Conservation (phyloP, 2,113 vertebrate species). For the Chloropsis cyanopogon region DNA sequence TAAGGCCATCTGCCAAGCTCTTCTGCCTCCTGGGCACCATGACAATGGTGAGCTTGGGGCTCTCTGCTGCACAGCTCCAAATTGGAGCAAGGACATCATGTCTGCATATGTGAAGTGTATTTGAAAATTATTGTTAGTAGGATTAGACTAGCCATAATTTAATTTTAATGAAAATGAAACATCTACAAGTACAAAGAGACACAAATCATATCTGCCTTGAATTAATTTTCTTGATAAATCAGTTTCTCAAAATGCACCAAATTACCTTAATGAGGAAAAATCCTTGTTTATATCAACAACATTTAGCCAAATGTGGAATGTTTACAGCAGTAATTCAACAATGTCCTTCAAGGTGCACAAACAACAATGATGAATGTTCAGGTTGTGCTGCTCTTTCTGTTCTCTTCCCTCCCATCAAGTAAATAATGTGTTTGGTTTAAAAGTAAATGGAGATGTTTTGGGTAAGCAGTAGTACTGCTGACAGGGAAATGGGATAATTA, state of each 20-base stretch:
- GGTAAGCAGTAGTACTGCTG: background rate
- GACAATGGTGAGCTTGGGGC: background rate
- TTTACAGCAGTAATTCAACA: slow-evolving; percentile 59
- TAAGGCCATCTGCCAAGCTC: background rate
- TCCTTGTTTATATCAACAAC: slow-evolving; percentile 60
- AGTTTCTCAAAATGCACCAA: slow-evolving; percentile 10
- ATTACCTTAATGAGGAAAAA: slow-evolving; percentile 59
- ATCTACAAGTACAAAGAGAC: slow-evolving; percentile 18
- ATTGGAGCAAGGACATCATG: background rate
- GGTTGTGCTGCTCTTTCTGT: slow-evolving; percentile 26
- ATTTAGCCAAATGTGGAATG: slow-evolving; percentile 58
- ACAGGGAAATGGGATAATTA: slow-evolving; percentile 41
- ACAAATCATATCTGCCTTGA: slow-evolving; percentile 49
- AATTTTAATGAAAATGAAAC: slow-evolving; percentile 37
- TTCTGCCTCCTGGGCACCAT: background rate
- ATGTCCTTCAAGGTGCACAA: slow-evolving; percentile 59
- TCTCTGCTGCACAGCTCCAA: background rate
- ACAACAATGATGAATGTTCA: slow-evolving; percentile 51
- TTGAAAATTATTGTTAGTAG: background rate
- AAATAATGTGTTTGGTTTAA: slow-evolving; percentile 34
- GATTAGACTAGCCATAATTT: slow-evolving; percentile 25
- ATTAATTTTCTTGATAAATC: slow-evolving; percentile 61
- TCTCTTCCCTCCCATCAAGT: slow-evolving; percentile 7
- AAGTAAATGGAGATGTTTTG: background rate
- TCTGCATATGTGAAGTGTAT: background rate